phyloP scores from a whole-genome alignment of 2,888 invertebrate genomes.

The Drosophila affinis region DNA sequence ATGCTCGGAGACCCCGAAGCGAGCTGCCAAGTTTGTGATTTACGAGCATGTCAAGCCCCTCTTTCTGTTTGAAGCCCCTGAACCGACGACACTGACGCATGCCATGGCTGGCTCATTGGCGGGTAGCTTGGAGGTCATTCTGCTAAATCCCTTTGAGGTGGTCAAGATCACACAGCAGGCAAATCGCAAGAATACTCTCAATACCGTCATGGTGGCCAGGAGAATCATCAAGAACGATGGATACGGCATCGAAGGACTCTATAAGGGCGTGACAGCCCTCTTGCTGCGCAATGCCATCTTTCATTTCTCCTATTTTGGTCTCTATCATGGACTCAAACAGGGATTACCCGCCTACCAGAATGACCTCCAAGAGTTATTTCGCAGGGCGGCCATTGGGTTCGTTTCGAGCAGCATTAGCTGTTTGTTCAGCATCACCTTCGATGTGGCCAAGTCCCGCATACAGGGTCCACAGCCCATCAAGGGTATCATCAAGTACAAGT shows the following conservation, averaged over 20 bases:
- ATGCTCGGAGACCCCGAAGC: constrained; percentile 44
- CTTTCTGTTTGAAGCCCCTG: constrained; percentile 22
- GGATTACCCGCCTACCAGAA: neutral
- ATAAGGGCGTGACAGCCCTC: constrained; percentile 27
- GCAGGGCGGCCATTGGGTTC: constrained; percentile 10
- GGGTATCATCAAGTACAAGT: constrained; percentile 51
- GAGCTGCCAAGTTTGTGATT: constrained; percentile 49
- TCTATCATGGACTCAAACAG: constrained; percentile 22
- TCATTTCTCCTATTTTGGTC: constrained; percentile 44
- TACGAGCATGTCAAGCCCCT: constrained; percentile 30
- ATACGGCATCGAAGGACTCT: constrained; percentile 21
- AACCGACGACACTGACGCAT: constrained; percentile 16
- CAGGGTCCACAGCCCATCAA: constrained; percentile 62
- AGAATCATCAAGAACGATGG: constrained; percentile 30
- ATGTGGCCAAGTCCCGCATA: constrained; percentile 53
- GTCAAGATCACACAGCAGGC: constrained; percentile 58
- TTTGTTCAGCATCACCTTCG: constrained; percentile 30
- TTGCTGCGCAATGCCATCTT: constrained; percentile 44
- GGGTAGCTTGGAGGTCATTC: constrained; percentile 31
- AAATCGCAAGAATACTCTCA: neutral
- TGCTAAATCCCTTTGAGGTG: constrained; percentile 57
- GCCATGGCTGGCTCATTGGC: constrained; percentile 38
- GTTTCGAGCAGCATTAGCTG: constrained; percentile 30
- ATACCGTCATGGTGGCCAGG: constrained; percentile 14
- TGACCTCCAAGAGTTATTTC: constrained; percentile 11